Evolutionary conservation across 2,113 vertebrate genomes (phyloP).

Genomic region (Cygnus buccinator): DNA sequence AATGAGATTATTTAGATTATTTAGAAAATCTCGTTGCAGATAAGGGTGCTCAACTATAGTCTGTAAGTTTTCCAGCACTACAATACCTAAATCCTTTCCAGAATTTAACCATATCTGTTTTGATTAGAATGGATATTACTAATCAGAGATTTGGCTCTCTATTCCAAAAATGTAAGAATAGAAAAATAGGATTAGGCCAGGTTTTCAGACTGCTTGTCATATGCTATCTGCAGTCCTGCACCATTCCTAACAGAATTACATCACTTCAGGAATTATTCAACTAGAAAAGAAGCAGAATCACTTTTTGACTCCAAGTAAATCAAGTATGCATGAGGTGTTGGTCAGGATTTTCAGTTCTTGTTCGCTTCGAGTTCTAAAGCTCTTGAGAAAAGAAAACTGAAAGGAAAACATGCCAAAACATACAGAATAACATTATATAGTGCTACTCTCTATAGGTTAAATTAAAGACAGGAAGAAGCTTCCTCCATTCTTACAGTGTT

Average conservation of each 20-base stretch:
- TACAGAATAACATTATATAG: neutral
- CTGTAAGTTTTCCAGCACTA: neutral
- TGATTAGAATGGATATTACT: neutral
- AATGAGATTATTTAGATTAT: neutral
- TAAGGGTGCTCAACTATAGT: neutral
- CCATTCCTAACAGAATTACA: neutral
- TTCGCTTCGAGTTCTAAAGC: constrained; percentile 26
- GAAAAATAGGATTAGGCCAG: neutral
- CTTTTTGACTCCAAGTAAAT: constrained; percentile 35
- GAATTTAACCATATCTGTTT: neutral
- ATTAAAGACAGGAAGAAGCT: neutral
- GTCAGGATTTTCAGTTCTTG: constrained; percentile 2
- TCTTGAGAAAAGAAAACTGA: constrained; percentile 18
- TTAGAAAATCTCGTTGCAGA: neutral
- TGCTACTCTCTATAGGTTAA: neutral
- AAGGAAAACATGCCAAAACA: constrained; percentile 10
- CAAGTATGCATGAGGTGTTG: neutral
- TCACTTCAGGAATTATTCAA: constrained; percentile 6
- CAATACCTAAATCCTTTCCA: neutral
- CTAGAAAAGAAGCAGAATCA: constrained; percentile 32
- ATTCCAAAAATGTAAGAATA: neutral
- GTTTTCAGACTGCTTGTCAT: neutral
- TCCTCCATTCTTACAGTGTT: neutral
- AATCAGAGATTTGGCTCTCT: neutral
- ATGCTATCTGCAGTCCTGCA: neutral